These are phyloP conservation scores for Gymnodraco acuticeps DNA, from an alignment of 2,797 vertebrate genomes.

Conservation along the genomic window DNA sequence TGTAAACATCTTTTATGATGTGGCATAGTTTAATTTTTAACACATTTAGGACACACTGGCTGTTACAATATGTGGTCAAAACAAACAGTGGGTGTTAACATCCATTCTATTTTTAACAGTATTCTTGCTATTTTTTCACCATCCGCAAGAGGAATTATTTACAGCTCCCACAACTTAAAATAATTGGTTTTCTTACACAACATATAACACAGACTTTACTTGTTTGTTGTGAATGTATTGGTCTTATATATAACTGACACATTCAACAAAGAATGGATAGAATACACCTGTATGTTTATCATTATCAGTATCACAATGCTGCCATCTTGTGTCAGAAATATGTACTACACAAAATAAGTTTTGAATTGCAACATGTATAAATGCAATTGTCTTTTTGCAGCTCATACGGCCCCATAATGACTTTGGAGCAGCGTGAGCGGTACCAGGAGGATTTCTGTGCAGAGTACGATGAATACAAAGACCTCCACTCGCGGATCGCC, in stretches of 20 bases:
- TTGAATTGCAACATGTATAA: not conserved
- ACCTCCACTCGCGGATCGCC: constrained; percentile 85
- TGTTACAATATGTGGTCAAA: not conserved
- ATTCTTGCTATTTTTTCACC: not conserved
- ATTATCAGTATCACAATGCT: constrained; percentile 29
- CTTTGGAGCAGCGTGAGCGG: constrained; percentile 82
- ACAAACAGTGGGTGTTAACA: not conserved
- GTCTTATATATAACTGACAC: not conserved
- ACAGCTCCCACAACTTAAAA: not conserved
- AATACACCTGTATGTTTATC: not conserved
- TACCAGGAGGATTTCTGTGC: constrained; percentile 89
- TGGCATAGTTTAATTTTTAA: not conserved
- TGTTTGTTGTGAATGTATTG: not conserved
- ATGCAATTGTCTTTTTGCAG: constrained; percentile 63
- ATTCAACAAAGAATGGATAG: not conserved
- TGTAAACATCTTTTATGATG: constrained; percentile 51
- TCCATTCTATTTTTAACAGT: not conserved
- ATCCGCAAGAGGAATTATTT: not conserved
- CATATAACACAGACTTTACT: not conserved
- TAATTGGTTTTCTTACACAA: not conserved
- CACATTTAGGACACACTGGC: not conserved
- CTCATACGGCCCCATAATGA: constrained; percentile 80
- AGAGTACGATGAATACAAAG: constrained; percentile 87
- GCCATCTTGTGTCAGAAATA: constrained; percentile 64
- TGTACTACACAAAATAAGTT: constrained; percentile 12